These are phyloP conservation scores for Schrankia costaestrigalis DNA, from an alignment of 2,888 invertebrate species.

Conservation along the genomic window DNA sequence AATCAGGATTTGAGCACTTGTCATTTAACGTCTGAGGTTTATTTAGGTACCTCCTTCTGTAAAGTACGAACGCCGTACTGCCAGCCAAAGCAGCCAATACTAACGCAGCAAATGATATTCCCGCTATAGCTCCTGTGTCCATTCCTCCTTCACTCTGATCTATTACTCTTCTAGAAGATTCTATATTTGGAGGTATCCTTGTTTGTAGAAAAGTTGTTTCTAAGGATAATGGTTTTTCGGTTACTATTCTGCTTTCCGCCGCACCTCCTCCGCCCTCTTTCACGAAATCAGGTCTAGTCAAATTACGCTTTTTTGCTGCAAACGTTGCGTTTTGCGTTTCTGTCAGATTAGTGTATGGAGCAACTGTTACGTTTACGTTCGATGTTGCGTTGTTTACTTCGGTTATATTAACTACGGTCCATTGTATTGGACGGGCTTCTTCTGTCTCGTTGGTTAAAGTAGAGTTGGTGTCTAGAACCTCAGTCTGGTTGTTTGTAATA, in stretches of 20 bases:
- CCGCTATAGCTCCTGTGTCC: constrained; percentile 84
- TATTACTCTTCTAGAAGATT: constrained; percentile 63
- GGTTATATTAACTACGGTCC: constrained; percentile 50
- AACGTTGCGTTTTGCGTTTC: constrained; percentile 57
- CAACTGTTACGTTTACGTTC: constrained; percentile 36
- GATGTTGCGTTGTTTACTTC: constrained; percentile 33
- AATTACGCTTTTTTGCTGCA: constrained; percentile 52
- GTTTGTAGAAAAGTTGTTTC: constrained; percentile 71
- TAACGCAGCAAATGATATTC: constrained; percentile 85
- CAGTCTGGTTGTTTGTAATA: constrained; percentile 40
- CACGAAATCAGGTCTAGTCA: constrained; percentile 58
- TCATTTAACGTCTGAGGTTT: constrained; percentile 91
- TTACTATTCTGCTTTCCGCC: constrained; percentile 66
- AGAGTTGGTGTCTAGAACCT: constrained; percentile 26
- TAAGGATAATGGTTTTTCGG: constrained; percentile 68
- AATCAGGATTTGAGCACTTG: constrained; percentile 91
- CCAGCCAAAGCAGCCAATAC: constrained; percentile 83
- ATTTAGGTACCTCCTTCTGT: constrained; percentile 87
- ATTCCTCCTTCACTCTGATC: constrained; percentile 61
- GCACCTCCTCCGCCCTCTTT: constrained; percentile 54
- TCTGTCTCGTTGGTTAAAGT: constrained; percentile 32
- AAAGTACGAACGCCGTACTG: constrained; percentile 84
- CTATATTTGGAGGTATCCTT: constrained; percentile 64
- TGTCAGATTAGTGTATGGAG: constrained; percentile 43
- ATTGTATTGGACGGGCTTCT: constrained; percentile 49